Evolutionary conservation across 1,140 invertebrate genomes (phyloP).

Genomic region (Lepidurus couesii): DNA sequence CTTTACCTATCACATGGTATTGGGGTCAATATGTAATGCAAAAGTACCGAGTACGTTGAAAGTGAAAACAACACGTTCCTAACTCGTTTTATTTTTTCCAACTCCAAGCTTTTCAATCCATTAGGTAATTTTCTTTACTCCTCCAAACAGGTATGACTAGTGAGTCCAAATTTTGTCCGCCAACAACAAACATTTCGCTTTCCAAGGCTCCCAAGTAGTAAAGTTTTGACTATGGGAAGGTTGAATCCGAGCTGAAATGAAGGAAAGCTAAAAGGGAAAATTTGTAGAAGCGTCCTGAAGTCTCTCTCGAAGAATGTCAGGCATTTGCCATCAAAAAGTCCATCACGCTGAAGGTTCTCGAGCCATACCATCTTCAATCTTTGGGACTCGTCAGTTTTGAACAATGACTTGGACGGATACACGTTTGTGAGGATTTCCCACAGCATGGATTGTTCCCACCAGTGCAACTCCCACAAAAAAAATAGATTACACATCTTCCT

Average conservation of each 20-base stretch:
- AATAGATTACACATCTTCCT: background rate
- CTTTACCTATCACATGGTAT: background rate
- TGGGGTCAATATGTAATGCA: background rate
- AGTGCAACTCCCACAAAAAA: background rate
- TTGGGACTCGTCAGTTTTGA: background rate
- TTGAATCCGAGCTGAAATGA: no score
- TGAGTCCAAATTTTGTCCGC: no score
- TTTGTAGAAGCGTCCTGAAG: background rate
- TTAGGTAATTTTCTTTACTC: no score
- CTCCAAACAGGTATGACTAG: no score
- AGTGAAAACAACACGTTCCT: background rate
- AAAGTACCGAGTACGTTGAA: background rate
- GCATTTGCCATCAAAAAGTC: conserved; percentile 2
- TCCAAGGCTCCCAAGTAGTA: no score
- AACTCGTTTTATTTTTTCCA: no score
- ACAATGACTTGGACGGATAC: background rate
- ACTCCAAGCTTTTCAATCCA: no score
- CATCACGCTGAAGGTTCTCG: background rate
- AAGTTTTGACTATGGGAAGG: no score
- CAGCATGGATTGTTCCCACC: background rate
- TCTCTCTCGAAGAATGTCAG: background rate
- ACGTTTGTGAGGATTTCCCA: background rate
- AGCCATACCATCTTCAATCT: background rate
- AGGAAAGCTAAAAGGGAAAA: background rate
- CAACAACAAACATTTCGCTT: no score